Conservation (phyloP, 1,140 invertebrate species). For the Subanguina moxae region DNA sequence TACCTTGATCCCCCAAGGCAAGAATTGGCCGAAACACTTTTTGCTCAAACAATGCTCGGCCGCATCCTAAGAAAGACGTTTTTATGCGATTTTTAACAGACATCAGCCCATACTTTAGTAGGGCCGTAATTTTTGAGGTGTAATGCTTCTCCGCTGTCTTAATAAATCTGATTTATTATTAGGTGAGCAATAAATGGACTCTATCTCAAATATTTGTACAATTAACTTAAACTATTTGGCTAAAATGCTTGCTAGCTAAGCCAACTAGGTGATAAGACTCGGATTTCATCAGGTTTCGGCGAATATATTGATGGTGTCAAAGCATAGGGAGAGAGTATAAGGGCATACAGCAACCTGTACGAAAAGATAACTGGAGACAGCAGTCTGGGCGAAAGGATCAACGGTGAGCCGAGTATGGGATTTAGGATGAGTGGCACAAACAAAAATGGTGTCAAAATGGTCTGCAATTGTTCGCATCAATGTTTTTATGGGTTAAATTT, state of each 20-base stretch:
- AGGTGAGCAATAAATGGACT: too few relatives aligned
- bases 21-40: too few relatives aligned
- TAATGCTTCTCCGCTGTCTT: too few relatives aligned
- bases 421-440: constrained; percentile 38
- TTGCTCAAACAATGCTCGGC: too few relatives aligned
- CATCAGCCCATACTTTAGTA: too few relatives aligned
- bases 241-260: not conserved
- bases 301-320: constrained; percentile 23
- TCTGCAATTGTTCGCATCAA: constrained; percentile 42
- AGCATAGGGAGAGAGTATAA: constrained; percentile 31
- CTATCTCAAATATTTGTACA: too few relatives aligned
- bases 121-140: too few relatives aligned
- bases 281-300: constrained; percentile 13
- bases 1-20: too few relatives aligned
- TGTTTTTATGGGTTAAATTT: constrained; percentile 34
- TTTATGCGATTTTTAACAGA: too few relatives aligned
- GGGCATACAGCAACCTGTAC: constrained; percentile 12
- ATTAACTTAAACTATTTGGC: too few relatives aligned
- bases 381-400: constrained; percentile 1
- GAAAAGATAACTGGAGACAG: constrained; percentile 4
- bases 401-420: constrained; percentile 5
- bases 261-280: constrained; percentile 29
- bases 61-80: too few relatives aligned
- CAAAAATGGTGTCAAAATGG: constrained; percentile 49
- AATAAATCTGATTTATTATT: too few relatives aligned